A percentile compares a stretch with the other conserved stretches of the same genome.
Conservation (phyloP, 1,140 invertebrate genomes). For the Danaus melanippus region DNA sequence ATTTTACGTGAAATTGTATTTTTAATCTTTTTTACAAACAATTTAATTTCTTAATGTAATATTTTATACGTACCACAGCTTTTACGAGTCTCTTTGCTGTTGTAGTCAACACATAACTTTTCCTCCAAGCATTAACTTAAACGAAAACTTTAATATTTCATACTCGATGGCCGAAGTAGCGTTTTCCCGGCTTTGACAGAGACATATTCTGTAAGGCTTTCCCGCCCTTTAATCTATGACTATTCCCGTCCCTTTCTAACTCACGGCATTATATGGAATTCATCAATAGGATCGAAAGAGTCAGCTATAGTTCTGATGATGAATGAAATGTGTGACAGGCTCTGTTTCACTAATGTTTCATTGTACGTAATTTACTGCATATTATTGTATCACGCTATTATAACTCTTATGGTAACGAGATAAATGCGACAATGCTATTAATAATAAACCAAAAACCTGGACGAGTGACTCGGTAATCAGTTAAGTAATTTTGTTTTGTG, state of each 20-base stretch:
- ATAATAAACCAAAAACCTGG: not conserved
- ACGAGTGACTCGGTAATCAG: conserved; percentile 5
- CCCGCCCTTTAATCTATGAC: conserved; percentile 19
- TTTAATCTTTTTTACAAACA: no score
- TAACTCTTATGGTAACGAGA: not conserved
- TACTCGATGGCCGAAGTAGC: no score
- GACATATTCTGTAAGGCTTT: conserved; percentile 30
- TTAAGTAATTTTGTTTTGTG: conserved; percentile 3
- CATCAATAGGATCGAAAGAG: conserved; percentile 17
- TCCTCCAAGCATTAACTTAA: no score
- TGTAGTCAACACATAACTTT: no score
- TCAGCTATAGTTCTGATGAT: conserved; percentile 18
- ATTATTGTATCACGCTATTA: not conserved
- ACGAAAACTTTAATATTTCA: no score
- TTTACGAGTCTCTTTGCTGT: no score
- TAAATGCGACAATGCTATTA: no score
- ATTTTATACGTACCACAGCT: no score
- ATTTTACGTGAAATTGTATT: no score
- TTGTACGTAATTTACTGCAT: not conserved
- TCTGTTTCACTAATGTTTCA: conserved; percentile 5
- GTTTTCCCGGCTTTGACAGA: conserved; percentile 12
- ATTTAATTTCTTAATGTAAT: no score
- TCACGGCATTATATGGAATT: conserved; percentile 3
- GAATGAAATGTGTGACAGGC: conserved; percentile 10
- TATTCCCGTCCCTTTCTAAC: conserved; percentile 20